Conservation (phyloP, 2,113 vertebrate species). For the Laticauda colubrina region DNA sequence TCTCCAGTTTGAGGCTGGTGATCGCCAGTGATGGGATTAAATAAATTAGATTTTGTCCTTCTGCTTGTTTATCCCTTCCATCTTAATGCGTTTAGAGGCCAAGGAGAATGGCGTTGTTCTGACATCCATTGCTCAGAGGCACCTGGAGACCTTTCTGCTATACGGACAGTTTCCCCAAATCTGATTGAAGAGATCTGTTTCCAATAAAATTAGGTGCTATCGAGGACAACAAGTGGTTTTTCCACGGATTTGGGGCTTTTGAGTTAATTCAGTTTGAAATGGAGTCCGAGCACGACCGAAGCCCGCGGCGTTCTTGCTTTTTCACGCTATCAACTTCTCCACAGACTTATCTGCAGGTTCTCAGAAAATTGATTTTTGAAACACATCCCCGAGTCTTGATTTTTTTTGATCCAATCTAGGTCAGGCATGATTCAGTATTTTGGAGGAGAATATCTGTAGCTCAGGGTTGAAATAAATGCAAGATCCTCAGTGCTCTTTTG, state of each 20-base stretch:
- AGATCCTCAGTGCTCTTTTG: too few relatives aligned
- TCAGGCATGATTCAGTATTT: neutral
- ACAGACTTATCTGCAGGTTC: neutral
- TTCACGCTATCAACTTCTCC: neutral
- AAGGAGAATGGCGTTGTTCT: constrained; percentile 22
- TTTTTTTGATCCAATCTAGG: neutral
- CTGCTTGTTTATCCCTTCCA: constrained; percentile 28
- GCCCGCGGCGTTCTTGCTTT: neutral
- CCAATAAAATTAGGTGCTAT: constrained; percentile 52
- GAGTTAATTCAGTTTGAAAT: constrained; percentile 34
- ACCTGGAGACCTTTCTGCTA: constrained; percentile 57
- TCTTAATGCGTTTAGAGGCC: constrained; percentile 39
- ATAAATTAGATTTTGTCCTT: constrained; percentile 34
- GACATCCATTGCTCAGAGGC: constrained; percentile 51
- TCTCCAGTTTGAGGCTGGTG: neutral
- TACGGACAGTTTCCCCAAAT: constrained; percentile 31
- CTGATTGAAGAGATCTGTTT: constrained; percentile 50
- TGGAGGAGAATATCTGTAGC: neutral
- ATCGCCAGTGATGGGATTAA: constrained; percentile 56
- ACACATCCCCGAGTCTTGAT: neutral
- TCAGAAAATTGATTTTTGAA: neutral
- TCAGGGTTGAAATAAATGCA: neutral
- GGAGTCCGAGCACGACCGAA: neutral
- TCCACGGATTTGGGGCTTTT: neutral
- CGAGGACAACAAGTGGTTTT: constrained; percentile 51